Conservation (phyloP, 1,140 invertebrate genomes). For the Aphidius gifuensis region DNA sequence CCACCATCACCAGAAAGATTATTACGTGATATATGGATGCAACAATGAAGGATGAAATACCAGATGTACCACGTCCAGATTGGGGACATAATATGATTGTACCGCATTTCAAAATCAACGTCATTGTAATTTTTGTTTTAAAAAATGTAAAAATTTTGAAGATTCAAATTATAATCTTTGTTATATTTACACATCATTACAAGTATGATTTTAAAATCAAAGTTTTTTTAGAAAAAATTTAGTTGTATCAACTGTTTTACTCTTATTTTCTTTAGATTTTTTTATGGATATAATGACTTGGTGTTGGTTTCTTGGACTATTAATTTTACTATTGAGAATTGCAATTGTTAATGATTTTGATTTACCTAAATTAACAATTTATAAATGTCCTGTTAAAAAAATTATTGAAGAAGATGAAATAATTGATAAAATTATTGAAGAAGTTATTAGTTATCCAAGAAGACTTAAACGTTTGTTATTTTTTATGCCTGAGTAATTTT, state of each 20-base stretch:
- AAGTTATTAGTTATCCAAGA: background rate
- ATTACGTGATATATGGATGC: constrained; percentile 4
- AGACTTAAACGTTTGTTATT: background rate
- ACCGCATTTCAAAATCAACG: constrained; percentile 10
- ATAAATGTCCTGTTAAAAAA: constrained; percentile 22
- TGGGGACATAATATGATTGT: constrained; percentile 31
- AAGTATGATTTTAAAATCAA: constrained; percentile 15
- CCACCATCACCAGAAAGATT: constrained; percentile 1
- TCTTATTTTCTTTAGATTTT: constrained; percentile 20
- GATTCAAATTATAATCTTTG: constrained; percentile 22
- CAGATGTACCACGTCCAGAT: constrained; percentile 15
- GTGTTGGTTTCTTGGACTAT: constrained; percentile 30
- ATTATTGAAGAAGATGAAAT: background rate
- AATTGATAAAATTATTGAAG: background rate
- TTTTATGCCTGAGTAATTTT: background rate
- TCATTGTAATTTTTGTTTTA: constrained; percentile 27
- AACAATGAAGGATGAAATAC: constrained; percentile 4
- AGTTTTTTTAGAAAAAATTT: constrained; percentile 2
- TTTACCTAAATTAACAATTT: constrained; percentile 31
- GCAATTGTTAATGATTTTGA: constrained; percentile 30
- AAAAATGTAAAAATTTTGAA: constrained; percentile 21
- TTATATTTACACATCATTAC: constrained; percentile 16
- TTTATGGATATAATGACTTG: constrained; percentile 29
- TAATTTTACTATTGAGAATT: constrained; percentile 29
- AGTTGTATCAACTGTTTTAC: background rate